A percentile compares a stretch with the other conserved stretches of the same genome.
phyloP scores from a whole-genome alignment of 1,140 invertebrate genomes.

The Lanistes nyassanus region DNA sequence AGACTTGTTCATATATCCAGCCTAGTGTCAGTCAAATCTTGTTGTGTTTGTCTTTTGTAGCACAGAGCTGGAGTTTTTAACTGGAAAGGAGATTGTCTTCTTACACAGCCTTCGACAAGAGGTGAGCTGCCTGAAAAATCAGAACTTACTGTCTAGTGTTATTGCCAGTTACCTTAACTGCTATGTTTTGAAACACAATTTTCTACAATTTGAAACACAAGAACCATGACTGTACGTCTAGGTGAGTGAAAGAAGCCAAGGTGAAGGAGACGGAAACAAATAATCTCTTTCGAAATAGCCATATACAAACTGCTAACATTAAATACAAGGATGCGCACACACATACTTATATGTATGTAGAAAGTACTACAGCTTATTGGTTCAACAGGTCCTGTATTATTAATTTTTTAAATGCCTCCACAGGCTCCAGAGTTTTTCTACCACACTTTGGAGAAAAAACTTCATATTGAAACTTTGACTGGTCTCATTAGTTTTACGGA shows the following conservation, averaged over 20 bases:
- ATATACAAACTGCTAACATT: not conserved
- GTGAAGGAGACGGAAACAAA: too few relatives aligned
- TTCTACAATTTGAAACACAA: not conserved
- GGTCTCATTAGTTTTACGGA: slow-evolving; percentile 13
- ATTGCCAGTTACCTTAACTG: not conserved
- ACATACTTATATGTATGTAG: not conserved
- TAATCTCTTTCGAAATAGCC: too few relatives aligned
- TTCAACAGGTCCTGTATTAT: not conserved
- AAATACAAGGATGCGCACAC: not conserved
- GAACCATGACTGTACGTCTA: not conserved
- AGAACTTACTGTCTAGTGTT: not conserved
- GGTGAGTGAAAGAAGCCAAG: too few relatives aligned
- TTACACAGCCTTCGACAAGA: slow-evolving; percentile 10
- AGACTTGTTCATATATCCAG: not conserved
- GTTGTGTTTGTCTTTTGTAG: not conserved
- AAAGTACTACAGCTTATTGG: not conserved
- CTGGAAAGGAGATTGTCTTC: slow-evolving; percentile 25
- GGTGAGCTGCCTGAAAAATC: slow-evolving; percentile 1
- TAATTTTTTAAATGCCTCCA: not conserved
- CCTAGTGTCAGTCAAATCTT: not conserved
- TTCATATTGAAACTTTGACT: slow-evolving; percentile 6
- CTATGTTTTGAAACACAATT: not conserved
- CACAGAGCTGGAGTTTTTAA: slow-evolving; percentile 8
- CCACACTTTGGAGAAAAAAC: slow-evolving; percentile 29
- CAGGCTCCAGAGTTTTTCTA: slow-evolving; percentile 39